These are phyloP conservation scores for Melitaea cinxia DNA, from an alignment of 1,140 invertebrate species.

Conservation along the genomic window DNA sequence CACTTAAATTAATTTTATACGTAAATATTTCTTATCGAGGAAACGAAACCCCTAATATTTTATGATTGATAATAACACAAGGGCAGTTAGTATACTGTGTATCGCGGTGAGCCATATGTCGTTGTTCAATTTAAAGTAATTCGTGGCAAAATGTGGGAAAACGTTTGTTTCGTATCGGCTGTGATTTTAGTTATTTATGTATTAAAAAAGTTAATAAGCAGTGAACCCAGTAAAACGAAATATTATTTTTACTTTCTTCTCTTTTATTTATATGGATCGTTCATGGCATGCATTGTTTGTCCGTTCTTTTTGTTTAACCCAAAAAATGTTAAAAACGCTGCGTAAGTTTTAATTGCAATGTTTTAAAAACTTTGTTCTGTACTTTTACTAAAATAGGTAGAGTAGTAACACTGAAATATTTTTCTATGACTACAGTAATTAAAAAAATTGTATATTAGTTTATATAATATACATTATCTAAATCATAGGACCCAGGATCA, in stretches of 20 bases:
- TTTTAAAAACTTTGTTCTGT: neutral
- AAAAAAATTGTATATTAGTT: no score
- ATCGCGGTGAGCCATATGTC: constrained; percentile 1
- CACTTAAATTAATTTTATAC: neutral
- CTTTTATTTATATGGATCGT: constrained; percentile 48
- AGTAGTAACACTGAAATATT: no score
- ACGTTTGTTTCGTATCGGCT: constrained; percentile 42
- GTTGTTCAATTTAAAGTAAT: neutral
- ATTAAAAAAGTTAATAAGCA: constrained; percentile 50
- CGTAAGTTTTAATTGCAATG: constrained; percentile 49
- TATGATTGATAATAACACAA: constrained; percentile 9
- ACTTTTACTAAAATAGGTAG: no score
- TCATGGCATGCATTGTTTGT: constrained; percentile 54
- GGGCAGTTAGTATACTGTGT: constrained; percentile 10
- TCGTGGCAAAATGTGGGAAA: constrained; percentile 56
- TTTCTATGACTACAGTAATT: no score
- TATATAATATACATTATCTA: no score
- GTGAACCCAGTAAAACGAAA: constrained; percentile 54
- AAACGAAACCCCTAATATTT: constrained; percentile 20
- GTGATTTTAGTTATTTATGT: constrained; percentile 47
- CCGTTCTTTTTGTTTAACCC: constrained; percentile 60
- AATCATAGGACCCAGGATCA: no score
- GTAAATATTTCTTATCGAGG: constrained; percentile 6
- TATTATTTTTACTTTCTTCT: constrained; percentile 55
- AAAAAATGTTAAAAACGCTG: constrained; percentile 59